A percentile compares a stretch with the other conserved stretches of the same genome.
These are phyloP conservation scores for Temnothorax unifasciatus DNA, from an alignment of 2,888 invertebrate genomes.

Conservation along the genomic window DNA sequence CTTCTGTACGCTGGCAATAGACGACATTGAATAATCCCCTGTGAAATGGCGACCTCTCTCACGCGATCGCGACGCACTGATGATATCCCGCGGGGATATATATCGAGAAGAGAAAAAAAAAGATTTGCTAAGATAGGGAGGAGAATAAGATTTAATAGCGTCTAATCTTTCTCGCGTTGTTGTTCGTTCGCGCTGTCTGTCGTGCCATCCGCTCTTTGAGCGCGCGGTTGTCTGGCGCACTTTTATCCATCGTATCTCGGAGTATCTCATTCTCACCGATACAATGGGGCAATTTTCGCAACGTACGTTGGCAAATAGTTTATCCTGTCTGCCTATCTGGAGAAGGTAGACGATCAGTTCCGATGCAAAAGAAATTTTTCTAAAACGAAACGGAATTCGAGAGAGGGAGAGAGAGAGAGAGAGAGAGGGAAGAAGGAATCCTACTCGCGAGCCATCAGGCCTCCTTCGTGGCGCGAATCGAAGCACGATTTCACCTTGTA, in stretches of 20 bases:
- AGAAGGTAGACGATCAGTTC: slow-evolving; percentile 37
- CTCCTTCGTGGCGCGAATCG: slow-evolving; percentile 3
- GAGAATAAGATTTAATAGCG: slow-evolving; percentile 49
- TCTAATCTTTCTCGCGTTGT: slow-evolving; percentile 41
- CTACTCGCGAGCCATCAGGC: too few relatives aligned
- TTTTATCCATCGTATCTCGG: slow-evolving; percentile 32
- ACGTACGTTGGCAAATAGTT: slow-evolving; percentile 67
- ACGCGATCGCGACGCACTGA: slow-evolving; percentile 44
- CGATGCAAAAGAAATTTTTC: slow-evolving; percentile 54
- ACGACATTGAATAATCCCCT: slow-evolving; percentile 34
- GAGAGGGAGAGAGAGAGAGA: not conserved
- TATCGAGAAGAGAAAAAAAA: slow-evolving; percentile 23
- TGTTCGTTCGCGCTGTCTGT: slow-evolving; percentile 16
- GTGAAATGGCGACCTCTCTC: slow-evolving; percentile 42
- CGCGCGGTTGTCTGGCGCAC: slow-evolving; percentile 38
- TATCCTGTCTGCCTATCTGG: slow-evolving; percentile 62
- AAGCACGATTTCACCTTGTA: slow-evolving; percentile 80
- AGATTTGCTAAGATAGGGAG: slow-evolving; percentile 1
- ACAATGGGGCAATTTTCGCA: slow-evolving; percentile 70
- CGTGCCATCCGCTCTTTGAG: slow-evolving; percentile 44
- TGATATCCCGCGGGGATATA: slow-evolving; percentile 31
- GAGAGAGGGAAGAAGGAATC: not conserved
- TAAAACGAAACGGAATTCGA: slow-evolving; percentile 42
- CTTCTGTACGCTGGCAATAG: slow-evolving; percentile 4
- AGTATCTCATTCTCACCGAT: slow-evolving; percentile 45